Evolutionary conservation across 1,140 invertebrate genomes (phyloP).

Genomic region (Solenopsis fugax): DNA sequence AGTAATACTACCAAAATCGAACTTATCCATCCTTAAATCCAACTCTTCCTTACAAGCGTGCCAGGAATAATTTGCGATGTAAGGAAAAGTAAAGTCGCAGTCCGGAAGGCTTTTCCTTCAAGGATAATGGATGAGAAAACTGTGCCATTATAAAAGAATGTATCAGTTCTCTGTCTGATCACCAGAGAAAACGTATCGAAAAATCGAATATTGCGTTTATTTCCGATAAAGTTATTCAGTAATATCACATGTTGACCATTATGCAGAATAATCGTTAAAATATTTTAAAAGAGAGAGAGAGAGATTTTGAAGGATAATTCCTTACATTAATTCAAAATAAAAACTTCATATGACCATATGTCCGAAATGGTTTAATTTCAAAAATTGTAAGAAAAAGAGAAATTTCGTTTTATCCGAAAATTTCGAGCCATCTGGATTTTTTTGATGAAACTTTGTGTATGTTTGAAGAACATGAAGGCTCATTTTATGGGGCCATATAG

Average conservation of each 20-base stretch:
- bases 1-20: conserved; percentile 60
- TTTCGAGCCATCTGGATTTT: too few relatives aligned
- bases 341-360: too few relatives aligned
- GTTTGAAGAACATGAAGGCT: too few relatives aligned
- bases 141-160: conserved; percentile 54
- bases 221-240: not conserved
- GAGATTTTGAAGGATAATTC: too few relatives aligned
- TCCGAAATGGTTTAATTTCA: too few relatives aligned
- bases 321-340: too few relatives aligned
- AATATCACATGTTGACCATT: not conserved
- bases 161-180: conserved; percentile 79
- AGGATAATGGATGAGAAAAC: conserved; percentile 61
- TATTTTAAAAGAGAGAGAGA: too few relatives aligned
- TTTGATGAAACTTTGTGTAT: too few relatives aligned
- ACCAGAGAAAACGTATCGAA: not conserved
- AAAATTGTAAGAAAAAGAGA: too few relatives aligned
- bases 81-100: not conserved
- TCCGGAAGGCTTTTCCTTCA: conserved; percentile 20
- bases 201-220: conserved; percentile 5
- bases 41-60: conserved; percentile 38
- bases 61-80: conserved; percentile 54
- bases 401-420: too few relatives aligned
- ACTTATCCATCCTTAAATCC: conserved; percentile 26
- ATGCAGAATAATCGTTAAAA: too few relatives aligned
- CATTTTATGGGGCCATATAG: too few relatives aligned